Evolutionary conservation across 2,888 invertebrate species (phyloP).

Genomic region (Eristalis arbustorum): DNA sequence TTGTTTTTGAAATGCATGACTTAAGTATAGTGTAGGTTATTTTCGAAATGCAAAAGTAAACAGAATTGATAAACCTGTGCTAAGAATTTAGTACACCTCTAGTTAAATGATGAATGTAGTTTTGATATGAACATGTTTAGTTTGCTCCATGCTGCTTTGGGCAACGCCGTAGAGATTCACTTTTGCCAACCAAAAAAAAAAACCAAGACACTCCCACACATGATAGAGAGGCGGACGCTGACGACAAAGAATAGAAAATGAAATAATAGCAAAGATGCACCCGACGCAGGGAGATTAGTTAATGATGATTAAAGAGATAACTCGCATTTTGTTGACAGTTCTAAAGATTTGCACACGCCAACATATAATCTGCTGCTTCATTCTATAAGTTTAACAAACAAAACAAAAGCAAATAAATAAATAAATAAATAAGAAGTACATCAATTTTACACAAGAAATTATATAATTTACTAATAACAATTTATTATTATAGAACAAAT

Average conservation of each 20-base stretch:
- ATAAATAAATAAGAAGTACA: constrained; percentile 30
- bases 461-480: constrained; percentile 66
- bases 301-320: constrained; percentile 43
- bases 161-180: not conserved
- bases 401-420: constrained; percentile 10
- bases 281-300: constrained; percentile 30
- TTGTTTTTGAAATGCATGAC: not conserved
- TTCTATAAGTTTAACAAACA: constrained; percentile 46
- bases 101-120: not conserved
- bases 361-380: constrained; percentile 38
- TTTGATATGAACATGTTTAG: constrained; percentile 5
- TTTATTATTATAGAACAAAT: constrained; percentile 63
- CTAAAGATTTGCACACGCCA: constrained; percentile 32
- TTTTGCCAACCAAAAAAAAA: not conserved
- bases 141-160: constrained; percentile 5
- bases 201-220: not conserved
- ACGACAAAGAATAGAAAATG: not conserved
- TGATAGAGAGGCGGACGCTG: not conserved
- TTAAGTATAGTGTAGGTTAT: not conserved
- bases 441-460: constrained; percentile 52
- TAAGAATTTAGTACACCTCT: constrained; percentile 63
- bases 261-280: constrained; percentile 7
- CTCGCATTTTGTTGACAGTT: constrained; percentile 62
- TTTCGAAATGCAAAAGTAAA: not conserved
- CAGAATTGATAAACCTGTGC: constrained; percentile 15